Evolutionary conservation across 2,888 invertebrate genomes (phyloP).

Genomic region (Ormia ochracea): DNA sequence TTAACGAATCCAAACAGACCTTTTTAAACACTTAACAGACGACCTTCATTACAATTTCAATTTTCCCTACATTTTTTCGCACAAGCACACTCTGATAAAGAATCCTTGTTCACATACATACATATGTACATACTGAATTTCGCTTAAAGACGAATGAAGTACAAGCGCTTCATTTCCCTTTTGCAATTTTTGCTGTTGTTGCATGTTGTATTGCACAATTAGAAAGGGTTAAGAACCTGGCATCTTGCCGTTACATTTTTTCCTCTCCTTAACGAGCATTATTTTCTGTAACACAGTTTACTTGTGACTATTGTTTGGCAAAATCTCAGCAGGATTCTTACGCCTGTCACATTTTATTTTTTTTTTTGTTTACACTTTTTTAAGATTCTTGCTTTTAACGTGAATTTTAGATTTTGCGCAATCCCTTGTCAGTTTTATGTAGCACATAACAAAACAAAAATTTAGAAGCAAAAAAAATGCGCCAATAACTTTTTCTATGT

Average conservation of each 20-base stretch:
- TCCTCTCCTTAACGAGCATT: not conserved
- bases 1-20: conserved; percentile 10
- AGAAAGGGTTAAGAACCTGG: conserved; percentile 56
- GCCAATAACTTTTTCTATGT: conserved; percentile 43
- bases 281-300: conserved; percentile 48
- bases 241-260: conserved; percentile 39
- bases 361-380: conserved; percentile 49
- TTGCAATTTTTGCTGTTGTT: conserved; percentile 19
- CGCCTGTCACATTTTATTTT: conserved; percentile 26
- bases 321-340: conserved; percentile 54
- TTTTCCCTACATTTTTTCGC: conserved; percentile 31
- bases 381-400: not conserved
- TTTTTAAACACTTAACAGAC: conserved; percentile 34
- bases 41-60: conserved; percentile 57
- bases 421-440: conserved; percentile 19
- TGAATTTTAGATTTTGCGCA: conserved; percentile 48
- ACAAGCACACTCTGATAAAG: not conserved
- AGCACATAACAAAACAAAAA: conserved; percentile 12
- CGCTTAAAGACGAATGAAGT: conserved; percentile 48
- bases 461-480: conserved; percentile 10
- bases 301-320: conserved; percentile 30
- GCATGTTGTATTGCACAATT: conserved; percentile 35
- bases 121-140: not conserved
- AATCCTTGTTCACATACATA: too few species aligned
- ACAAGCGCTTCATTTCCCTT: conserved; percentile 41